Base-by-base conservation (phyloP, 1,140 invertebrate genomes). In the Lepidurus apus region DNA sequence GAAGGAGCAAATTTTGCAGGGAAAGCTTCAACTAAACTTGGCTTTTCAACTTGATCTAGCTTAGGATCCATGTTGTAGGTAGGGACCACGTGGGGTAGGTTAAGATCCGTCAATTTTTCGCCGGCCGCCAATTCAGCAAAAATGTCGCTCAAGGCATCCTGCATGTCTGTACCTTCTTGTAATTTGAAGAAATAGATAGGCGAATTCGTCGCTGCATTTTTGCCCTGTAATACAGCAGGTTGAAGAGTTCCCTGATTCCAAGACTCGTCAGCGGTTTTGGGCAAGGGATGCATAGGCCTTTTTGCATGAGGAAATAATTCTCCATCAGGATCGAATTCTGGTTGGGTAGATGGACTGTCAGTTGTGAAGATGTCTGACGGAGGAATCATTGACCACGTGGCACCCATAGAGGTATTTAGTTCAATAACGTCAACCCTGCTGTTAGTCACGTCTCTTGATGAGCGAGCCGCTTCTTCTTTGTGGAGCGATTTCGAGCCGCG, bases 121-220 rank as follows among this genome's bases (percentile, higher is more conserved):
- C 74, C 79, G 42, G 73, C 34, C 24, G 79, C 43, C 53, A 76
- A 73, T 53, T 77, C 79, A 5, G 74, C 75, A 26, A 83, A 81
- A 11, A 83, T 79, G 74, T 82, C 80, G 42, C 80, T 80, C 17
- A 83, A 75, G 17, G 82, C 80, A 11, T 83, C 82, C 43, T 83
- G 80, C 44, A 82, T 74, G 43, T 79, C 80, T 77, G 82, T 81
- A 11, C 82, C 82, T 74, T 83, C 81, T 47, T 81, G 80, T 43
- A 82, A 73, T 43, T 81, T 81, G 53, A 83, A 82, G 4, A 81
- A 81, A 77, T 83, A 82, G 24, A 83, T 81, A n/a, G 82, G 82
- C 7, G 82, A 82, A 47, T 82, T 81, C 13, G 80, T 81, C 75
- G 34, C 42, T 74, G 43, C 74, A 44, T 42, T 79, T 34, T 77